These are phyloP conservation scores for Grallaria varia DNA, from an alignment of 2,113 vertebrate genomes.

Conservation along the genomic window DNA sequence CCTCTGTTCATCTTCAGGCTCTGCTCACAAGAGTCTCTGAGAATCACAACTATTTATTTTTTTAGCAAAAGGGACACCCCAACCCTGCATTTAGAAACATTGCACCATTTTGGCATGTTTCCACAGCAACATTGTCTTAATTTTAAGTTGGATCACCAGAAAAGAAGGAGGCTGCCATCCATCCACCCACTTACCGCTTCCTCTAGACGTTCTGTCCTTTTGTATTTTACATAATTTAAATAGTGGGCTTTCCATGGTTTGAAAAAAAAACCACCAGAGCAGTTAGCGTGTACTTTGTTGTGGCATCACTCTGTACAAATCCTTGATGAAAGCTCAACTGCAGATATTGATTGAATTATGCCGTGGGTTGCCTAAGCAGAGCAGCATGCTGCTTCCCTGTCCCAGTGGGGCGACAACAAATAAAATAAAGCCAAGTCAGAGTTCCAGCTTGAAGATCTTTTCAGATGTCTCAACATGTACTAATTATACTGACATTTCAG, in stretches of 20 bases:
- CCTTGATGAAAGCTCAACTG: background rate
- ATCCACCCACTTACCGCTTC: background rate
- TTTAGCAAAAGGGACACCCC: background rate
- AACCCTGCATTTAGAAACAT: background rate
- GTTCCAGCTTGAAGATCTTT: background rate
- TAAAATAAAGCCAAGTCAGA: background rate
- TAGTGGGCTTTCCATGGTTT: background rate
- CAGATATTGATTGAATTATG: background rate
- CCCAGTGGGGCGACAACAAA: background rate
- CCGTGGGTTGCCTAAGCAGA: background rate
- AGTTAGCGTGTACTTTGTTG: background rate
- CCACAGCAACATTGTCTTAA: background rate
- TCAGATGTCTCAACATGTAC: background rate
- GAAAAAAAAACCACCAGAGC: background rate
- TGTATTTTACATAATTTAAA: background rate
- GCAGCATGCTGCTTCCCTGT: background rate
- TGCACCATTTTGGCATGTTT: background rate
- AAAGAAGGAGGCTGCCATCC: constrained; percentile 3
- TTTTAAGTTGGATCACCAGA: background rate
- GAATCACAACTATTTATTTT: background rate
- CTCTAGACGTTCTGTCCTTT: background rate
- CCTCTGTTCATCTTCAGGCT: background rate
- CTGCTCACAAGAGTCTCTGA: background rate
- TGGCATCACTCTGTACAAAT: background rate
- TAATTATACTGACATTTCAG: background rate